Percentiles rank a stretch among this genome's conserved stretches.
Conservation (phyloP, 2,888 invertebrate genomes). For the Drosophila anomelani region DNA sequence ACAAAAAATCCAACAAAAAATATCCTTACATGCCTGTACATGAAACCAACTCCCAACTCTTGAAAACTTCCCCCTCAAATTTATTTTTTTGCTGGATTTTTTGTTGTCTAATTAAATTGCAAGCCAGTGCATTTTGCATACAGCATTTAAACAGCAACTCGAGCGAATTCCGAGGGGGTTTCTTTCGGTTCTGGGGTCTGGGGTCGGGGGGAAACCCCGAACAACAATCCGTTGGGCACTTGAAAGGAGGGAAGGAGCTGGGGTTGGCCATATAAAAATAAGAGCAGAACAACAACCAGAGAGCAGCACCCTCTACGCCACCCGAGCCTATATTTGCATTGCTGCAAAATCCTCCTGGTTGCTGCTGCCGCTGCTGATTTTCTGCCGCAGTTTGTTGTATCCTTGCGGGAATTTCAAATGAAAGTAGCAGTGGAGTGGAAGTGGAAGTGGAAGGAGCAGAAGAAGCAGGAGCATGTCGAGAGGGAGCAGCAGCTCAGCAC, state of each 20-base stretch:
- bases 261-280: constrained; percentile 39
- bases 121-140: constrained; percentile 49
- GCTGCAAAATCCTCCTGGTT: constrained; percentile 51
- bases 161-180: constrained; percentile 23
- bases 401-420: constrained; percentile 76
- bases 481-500: constrained; percentile 32
- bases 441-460: constrained; percentile 49
- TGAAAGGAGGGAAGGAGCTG: constrained; percentile 32
- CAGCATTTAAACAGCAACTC: constrained; percentile 72
- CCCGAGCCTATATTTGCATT: constrained; percentile 53
- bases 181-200: not conserved
- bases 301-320: constrained; percentile 33
- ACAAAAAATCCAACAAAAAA: constrained; percentile 62
- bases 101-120: constrained; percentile 79
- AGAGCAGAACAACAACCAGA: constrained; percentile 27
- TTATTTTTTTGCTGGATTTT: constrained; percentile 47
- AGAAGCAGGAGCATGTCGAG: constrained; percentile 46
- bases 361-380: constrained; percentile 60
- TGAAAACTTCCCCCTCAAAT: not conserved
- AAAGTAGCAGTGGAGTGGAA: constrained; percentile 72
- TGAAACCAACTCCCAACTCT: constrained; percentile 7
- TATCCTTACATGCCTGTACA: constrained; percentile 49
- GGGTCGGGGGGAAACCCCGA: constrained; percentile 1
- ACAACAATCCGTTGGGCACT: constrained; percentile 55
- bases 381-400: constrained; percentile 72